phyloP scores from a whole-genome alignment of 2,113 vertebrate species.

The Callipepla californica region DNA sequence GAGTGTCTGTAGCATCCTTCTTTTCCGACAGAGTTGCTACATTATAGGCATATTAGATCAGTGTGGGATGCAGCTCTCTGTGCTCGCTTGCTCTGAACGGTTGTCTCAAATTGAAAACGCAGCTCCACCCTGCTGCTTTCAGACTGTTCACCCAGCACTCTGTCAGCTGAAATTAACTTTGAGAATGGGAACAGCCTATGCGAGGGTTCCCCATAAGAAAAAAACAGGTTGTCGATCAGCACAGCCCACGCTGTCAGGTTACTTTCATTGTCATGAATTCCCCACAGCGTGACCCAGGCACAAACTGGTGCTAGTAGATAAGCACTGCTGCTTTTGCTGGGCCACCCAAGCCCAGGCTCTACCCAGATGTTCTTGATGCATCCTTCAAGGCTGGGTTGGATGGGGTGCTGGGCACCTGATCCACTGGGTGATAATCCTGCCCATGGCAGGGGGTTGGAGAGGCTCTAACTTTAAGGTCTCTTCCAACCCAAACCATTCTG shows the following conservation, averaged over 20 bases:
- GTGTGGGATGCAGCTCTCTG: neutral
- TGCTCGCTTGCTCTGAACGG: accelerated
- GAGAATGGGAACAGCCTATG: neutral
- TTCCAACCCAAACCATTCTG: too few relatives aligned
- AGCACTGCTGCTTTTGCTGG: neutral
- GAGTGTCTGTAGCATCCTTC: neutral
- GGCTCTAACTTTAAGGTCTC: too few relatives aligned
- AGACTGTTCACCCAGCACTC: accelerated
- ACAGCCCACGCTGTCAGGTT: accelerated
- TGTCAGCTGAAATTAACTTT: neutral
- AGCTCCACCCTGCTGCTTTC: neutral
- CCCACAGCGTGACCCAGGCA: neutral
- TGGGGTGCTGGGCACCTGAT: too few relatives aligned
- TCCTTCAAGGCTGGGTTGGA: neutral
- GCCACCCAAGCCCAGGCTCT: neutral
- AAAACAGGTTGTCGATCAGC: neutral
- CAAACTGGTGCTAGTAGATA: neutral
- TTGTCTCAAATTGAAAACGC: neutral
- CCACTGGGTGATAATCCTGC: too few relatives aligned
- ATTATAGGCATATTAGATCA: neutral
- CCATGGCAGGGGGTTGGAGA: too few relatives aligned
- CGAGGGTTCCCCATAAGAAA: neutral
- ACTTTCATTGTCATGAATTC: neutral
- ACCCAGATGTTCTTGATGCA: neutral
- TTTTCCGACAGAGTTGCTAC: neutral